These are phyloP conservation scores for Tenualosa thibaudeaui DNA, from an alignment of 2,797 vertebrate genomes.

Conservation along the genomic window DNA sequence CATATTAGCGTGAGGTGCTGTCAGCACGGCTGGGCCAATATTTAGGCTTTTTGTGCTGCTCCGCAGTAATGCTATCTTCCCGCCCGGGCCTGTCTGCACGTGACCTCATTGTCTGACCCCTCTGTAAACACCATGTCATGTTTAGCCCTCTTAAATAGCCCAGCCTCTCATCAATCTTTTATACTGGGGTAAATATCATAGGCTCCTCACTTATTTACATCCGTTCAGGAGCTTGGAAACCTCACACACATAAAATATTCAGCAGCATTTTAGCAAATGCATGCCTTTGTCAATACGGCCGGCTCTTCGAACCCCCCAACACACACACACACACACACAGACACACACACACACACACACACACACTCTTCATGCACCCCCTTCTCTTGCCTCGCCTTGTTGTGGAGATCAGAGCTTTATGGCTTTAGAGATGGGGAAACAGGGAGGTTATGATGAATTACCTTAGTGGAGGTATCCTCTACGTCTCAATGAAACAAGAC, in stretches of 20 bases:
- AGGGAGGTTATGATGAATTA: slow-evolving; percentile 55
- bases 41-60: slow-evolving; percentile 61
- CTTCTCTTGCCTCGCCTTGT: slow-evolving; percentile 1
- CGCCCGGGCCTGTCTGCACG: slow-evolving; percentile 71
- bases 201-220: slow-evolving; percentile 96
- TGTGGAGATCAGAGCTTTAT: slow-evolving; percentile 50
- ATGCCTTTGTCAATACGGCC: slow-evolving; percentile 72
- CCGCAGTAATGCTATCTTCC: slow-evolving; percentile 68
- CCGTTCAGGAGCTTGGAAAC: slow-evolving; percentile 78
- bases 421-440: slow-evolving; percentile 55
- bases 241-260: slow-evolving; percentile 81
- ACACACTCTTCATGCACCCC: background rate
- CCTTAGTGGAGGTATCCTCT: slow-evolving; percentile 46
- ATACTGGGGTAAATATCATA: slow-evolving; percentile 88
- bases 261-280: slow-evolving; percentile 76
- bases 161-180: slow-evolving; percentile 90
- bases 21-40: slow-evolving; percentile 61
- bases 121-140: slow-evolving; percentile 88
- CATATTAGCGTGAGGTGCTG: slow-evolving; percentile 29
- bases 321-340: slow-evolving; percentile 5
- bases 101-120: slow-evolving; percentile 78
- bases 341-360: slow-evolving; percentile 5
- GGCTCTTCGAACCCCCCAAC: slow-evolving; percentile 52
- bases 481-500: slow-evolving; percentile 24
- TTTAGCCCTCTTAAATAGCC: slow-evolving; percentile 89